Conservation (phyloP, 1,140 invertebrate species). For the Branchinecta lindahli region DNA sequence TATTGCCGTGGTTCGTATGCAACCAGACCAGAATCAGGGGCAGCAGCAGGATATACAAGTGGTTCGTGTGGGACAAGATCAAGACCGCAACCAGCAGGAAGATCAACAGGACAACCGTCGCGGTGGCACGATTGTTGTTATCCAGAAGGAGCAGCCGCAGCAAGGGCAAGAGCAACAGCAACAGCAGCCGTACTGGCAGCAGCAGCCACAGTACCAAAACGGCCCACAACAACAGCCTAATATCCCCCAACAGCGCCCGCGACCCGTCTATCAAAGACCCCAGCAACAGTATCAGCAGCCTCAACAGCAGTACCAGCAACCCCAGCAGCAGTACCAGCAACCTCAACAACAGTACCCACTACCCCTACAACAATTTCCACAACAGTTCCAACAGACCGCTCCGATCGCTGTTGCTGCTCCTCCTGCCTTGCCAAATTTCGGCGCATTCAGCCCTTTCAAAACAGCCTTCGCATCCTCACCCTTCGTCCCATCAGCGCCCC, state of each 20-base stretch:
- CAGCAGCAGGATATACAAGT: not conserved
- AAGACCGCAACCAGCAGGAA: not conserved
- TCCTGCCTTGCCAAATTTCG: not conserved
- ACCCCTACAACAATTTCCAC: not conserved
- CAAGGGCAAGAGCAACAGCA: not conserved
- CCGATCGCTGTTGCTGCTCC: not conserved
- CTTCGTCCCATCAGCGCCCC: conserved; percentile 2
- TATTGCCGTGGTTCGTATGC: not conserved
- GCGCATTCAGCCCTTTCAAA: not conserved
- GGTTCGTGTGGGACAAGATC: not conserved
- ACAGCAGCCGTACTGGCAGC: not conserved
- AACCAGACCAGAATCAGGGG: not conserved
- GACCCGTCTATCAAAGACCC: not conserved
- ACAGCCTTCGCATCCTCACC: not conserved
- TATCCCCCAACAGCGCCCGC: not conserved
- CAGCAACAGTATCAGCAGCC: not conserved
- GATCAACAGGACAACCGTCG: not conserved
- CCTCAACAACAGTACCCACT: not conserved
- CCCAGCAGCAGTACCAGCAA: not conserved
- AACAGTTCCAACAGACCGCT: not conserved
- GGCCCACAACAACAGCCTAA: not conserved
- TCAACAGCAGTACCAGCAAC: not conserved
- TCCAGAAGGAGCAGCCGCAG: not conserved
- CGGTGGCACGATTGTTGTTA: not conserved
- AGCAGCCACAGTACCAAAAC: not conserved